Percentiles rank a stretch among this genome's conserved stretches.
Evolutionary conservation across 2,888 invertebrate genomes (phyloP).

Genomic region (Meandrusa payeni): DNA sequence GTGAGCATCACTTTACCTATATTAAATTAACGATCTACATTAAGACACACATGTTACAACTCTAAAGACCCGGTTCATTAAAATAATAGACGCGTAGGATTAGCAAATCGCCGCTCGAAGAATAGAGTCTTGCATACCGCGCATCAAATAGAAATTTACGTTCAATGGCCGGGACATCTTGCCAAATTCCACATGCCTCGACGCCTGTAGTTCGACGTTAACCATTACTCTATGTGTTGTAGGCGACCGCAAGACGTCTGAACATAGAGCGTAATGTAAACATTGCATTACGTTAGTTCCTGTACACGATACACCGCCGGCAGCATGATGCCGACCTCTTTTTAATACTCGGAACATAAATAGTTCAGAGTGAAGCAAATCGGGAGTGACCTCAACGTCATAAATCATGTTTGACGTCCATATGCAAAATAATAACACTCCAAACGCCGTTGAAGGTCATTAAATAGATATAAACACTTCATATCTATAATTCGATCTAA

Average conservation of each 20-base stretch:
- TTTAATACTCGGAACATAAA: conserved; percentile 33
- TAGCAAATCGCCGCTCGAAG: conserved; percentile 2
- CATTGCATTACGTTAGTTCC: conserved; percentile 2
- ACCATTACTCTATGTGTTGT: neutral
- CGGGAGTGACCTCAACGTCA: conserved; percentile 12
- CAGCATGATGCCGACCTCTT: conserved; percentile 43
- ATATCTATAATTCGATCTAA: conserved; percentile 3
- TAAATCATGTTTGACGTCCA: conserved; percentile 18
- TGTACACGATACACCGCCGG: conserved; percentile 23
- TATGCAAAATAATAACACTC: conserved; percentile 4
- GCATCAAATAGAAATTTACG: conserved; percentile 17
- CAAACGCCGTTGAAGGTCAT: conserved; percentile 10
- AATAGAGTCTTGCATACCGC: conserved; percentile 8
- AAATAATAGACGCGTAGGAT: conserved; percentile 18
- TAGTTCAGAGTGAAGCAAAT: conserved; percentile 23
- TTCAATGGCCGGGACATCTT: conserved; percentile 7
- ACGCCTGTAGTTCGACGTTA: conserved; percentile 3
- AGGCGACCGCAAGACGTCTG: neutral
- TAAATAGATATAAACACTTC: conserved; percentile 13
- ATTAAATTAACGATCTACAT: neutral
- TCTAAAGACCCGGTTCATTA: neutral
- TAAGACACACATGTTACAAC: neutral
- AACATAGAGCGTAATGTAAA: conserved; percentile 14
- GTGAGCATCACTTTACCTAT: no score
- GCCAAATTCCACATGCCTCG: conserved; percentile 14